phyloP scores from a whole-genome alignment of 2,888 invertebrate species.

The Toxonevra muliebris region DNA sequence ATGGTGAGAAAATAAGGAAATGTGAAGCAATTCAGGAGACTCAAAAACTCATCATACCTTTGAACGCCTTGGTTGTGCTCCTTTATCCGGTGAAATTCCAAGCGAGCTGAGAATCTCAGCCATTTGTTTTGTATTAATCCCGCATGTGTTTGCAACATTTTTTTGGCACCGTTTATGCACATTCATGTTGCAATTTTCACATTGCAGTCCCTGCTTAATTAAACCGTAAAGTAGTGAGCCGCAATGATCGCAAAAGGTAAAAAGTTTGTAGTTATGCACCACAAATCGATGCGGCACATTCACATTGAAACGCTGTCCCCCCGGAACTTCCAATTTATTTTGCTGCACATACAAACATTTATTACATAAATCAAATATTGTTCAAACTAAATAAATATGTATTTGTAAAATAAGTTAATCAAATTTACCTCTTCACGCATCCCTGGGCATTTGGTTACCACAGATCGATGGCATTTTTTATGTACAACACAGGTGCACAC shows the following conservation, averaged over 20 bases:
- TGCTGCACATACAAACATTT: conserved; percentile 49
- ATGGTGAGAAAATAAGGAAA: not conserved
- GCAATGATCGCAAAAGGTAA: conserved; percentile 99
- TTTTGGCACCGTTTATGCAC: conserved; percentile 99
- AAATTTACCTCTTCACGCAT: conserved; percentile 83
- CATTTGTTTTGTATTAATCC: conserved; percentile 96
- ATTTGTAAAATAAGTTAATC: not conserved
- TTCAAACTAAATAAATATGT: conserved; percentile 2
- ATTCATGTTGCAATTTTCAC: conserved; percentile 96
- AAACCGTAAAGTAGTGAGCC: conserved; percentile 97
- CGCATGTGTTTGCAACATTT: conserved; percentile 99
- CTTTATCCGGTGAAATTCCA: conserved; percentile 90
- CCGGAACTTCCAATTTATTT: conserved; percentile 70
- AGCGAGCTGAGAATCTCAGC: conserved; percentile 91
- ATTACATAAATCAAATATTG: conserved; percentile 21
- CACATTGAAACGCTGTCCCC: conserved; percentile 91
- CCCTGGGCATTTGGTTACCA: conserved; percentile 98
- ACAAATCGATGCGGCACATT: conserved; percentile 97
- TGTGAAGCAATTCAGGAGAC: not conserved
- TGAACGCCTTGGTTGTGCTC: conserved; percentile 73
- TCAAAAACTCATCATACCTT: conserved; percentile 64
- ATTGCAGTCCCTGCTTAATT: conserved; percentile 95
- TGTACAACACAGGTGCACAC: conserved; percentile 99
- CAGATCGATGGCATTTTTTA: conserved; percentile 96
- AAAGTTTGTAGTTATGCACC: conserved; percentile 96